A percentile compares a stretch with the other conserved stretches of the same genome.
phyloP scores from a whole-genome alignment of 2,113 vertebrate species.

The Phasianus colchicus region DNA sequence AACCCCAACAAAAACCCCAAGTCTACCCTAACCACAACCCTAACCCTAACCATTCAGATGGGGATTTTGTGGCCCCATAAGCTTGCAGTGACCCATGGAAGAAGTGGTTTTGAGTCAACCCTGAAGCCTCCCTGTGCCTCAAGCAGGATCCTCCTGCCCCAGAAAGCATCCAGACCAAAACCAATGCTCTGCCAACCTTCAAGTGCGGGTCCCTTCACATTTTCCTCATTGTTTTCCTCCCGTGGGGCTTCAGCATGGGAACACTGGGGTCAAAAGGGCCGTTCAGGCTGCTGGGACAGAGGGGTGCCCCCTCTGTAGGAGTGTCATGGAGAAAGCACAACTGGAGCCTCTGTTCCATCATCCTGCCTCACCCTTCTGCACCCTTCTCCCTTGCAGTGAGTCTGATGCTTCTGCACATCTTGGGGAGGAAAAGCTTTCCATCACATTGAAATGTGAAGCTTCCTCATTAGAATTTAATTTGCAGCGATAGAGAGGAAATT shows the following conservation, averaged over 20 bases:
- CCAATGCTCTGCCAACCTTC: neutral
- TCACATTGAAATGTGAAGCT: slow-evolving; percentile 48
- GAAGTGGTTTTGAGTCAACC: neutral
- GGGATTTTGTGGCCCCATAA: neutral
- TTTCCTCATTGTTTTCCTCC: neutral
- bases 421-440: slow-evolving; percentile 29
- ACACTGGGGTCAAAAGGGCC: neutral
- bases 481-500: slow-evolving; percentile 62
- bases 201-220: neutral
- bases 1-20: neutral
- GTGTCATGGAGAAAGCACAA: neutral
- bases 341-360: neutral
- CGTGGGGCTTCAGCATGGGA: no score
- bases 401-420: neutral
- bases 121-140: neutral
- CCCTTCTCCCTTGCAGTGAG: neutral
- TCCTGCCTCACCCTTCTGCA: neutral
- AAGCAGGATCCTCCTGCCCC: neutral
- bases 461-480: slow-evolving; percentile 73
- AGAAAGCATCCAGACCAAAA: neutral
- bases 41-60: neutral
- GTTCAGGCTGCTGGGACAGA: fast-evolving
- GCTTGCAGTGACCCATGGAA: neutral
- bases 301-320: neutral
- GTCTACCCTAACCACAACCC: neutral